Percentiles rank a stretch among this genome's conserved stretches.
Conservation (phyloP, 2,797 vertebrate species). For the Schizothorax lantsangensis region DNA sequence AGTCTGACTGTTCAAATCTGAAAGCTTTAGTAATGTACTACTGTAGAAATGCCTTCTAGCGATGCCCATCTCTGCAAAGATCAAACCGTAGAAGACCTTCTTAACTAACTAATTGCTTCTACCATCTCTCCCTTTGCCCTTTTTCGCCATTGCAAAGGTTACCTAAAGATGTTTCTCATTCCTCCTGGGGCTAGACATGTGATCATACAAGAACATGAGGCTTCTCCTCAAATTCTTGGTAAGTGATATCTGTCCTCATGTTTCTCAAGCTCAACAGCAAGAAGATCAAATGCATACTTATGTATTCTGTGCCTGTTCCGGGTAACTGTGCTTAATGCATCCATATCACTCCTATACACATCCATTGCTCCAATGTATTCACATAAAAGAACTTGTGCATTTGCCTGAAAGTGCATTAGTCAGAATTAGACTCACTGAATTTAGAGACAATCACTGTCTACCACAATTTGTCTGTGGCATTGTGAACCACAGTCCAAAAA, state of each 20-base stretch:
- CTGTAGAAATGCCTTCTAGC: conserved; percentile 60
- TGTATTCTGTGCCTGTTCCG: not conserved
- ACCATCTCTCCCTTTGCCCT: conserved; percentile 82
- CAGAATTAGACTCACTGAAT: conserved; percentile 4
- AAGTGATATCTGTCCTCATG: conserved; percentile 77
- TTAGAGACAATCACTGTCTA: not conserved
- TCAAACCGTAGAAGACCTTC: conserved; percentile 27
- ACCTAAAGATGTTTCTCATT: conserved; percentile 99
- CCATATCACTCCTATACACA: not conserved
- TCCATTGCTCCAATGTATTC: not conserved
- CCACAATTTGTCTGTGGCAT: not conserved
- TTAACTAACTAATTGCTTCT: conserved; percentile 78
- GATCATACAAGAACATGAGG: conserved; percentile 97
- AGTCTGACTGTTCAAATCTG: conserved; percentile 32
- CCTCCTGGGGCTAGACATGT: conserved; percentile 97
- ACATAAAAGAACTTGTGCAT: not conserved
- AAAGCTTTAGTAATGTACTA: conserved; percentile 63
- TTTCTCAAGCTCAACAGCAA: conserved; percentile 23
- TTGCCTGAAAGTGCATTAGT: conserved; percentile 23
- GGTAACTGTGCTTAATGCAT: conserved; percentile 8
- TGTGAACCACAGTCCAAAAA: not conserved
- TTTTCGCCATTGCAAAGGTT: conserved; percentile 86
- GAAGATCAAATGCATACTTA: conserved; percentile 46
- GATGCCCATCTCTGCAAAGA: conserved; percentile 81
- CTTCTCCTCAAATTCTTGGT: conserved; percentile 98